These are phyloP conservation scores for Eidolon helvum DNA, from an alignment of 2,113 vertebrate species.

Conservation along the genomic window DNA sequence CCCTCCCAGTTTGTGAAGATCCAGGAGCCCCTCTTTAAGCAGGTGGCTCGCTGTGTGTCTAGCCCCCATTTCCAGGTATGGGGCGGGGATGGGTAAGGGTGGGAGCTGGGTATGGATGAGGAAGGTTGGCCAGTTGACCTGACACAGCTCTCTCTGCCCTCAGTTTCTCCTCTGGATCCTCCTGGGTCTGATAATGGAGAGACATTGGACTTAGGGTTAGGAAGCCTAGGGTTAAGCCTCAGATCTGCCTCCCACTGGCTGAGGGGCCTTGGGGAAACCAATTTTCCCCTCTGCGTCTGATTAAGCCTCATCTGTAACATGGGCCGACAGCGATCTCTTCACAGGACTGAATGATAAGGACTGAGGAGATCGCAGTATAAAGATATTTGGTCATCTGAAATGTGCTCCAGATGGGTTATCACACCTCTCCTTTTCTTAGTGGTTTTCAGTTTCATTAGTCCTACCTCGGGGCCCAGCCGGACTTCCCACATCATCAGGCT, in stretches of 20 bases:
- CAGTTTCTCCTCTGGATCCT: background rate
- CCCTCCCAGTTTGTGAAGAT: constrained; percentile 94
- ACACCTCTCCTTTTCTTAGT: background rate
- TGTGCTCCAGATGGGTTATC: background rate
- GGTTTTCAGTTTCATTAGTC: background rate
- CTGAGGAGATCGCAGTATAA: background rate
- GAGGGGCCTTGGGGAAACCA: background rate
- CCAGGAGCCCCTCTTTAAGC: constrained; percentile 94
- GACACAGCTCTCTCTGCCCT: background rate
- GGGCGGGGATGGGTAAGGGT: background rate
- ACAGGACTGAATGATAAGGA: background rate
- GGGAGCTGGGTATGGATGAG: background rate
- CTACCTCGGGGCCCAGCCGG: background rate
- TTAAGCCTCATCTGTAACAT: background rate
- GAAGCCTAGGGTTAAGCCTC: background rate
- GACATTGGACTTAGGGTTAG: background rate
- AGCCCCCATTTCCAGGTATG: constrained; percentile 95
- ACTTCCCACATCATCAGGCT: background rate
- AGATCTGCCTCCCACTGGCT: background rate
- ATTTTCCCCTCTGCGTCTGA: background rate
- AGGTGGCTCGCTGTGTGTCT: constrained; percentile 93
- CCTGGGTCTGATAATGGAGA: background rate
- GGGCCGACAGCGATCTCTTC: background rate
- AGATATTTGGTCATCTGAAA: background rate
- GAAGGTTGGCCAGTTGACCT: background rate